Base-by-base conservation (phyloP, 2,888 invertebrate species). In the Epirrhoe tristata region DNA sequence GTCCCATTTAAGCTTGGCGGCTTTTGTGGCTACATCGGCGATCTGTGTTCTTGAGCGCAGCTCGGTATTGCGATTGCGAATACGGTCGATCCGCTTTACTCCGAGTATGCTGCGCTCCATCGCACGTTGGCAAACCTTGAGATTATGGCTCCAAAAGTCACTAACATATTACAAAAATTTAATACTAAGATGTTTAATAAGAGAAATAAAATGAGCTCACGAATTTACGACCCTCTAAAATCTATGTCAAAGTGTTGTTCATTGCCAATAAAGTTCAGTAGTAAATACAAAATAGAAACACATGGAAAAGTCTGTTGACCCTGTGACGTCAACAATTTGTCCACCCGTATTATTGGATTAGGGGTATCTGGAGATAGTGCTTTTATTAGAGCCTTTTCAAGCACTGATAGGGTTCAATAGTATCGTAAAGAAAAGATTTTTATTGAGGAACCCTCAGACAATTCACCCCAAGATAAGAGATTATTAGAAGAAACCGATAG, bases 271-370 rank as follows among this genome's bases (percentile, higher is more conserved):
- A 50, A 64, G 24, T 43, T 48, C n/a, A 16, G 10, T 46, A 43
- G 52, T 52, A 31, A 51, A 55, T 46, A 60, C 51, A n/a, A 62
- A 60, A 54, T 31, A 62, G 39, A 32, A 55, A 24, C 16, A 17
- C 39, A 59, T 17, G 61, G 50, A 61, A 58, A 62, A 58, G 58
- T 39, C 14, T 43, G 52, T 52, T 56, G 52, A 36, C 65, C 65
- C 16, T 10, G 36, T 55, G 58, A 68, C 65, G 58, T 62, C 62
- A 58, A 17, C 64, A 58, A 63, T 63, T 63, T 64, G 64, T 64
- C 64, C 59, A 52, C 14, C 17, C 56, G 48, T 55, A 62, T 66
- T 48, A 57, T 58, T 58, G 58, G 63, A 43, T 32, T n/a, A 16
- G 55, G 56, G 58, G 16, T 53, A 57, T 60, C 56, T 43, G 10